These are phyloP conservation scores for Luperina nickerlii DNA, from an alignment of 2,888 invertebrate genomes.

Conservation along the genomic window DNA sequence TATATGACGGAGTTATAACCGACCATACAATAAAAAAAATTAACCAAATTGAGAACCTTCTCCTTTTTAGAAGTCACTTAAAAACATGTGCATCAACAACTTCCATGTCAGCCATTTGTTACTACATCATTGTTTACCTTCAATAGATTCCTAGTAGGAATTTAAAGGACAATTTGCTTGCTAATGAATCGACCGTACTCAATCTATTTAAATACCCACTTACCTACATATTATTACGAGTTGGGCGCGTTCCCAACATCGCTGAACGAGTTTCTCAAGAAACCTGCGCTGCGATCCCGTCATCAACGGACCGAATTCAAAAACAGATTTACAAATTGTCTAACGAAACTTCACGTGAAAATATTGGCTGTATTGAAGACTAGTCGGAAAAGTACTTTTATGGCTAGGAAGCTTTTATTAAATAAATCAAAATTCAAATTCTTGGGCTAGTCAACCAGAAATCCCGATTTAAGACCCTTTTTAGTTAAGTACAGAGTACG, in stretches of 20 bases:
- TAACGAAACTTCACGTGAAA: neutral
- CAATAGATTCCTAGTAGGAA: slow-evolving; percentile 63
- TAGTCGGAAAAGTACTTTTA: neutral
- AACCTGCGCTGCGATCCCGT: slow-evolving; percentile 29
- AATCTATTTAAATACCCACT: slow-evolving; percentile 67
- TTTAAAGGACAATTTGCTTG: slow-evolving; percentile 74
- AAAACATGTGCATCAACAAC: slow-evolving; percentile 9
- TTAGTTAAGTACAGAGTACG: neutral
- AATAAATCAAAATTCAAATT: neutral
- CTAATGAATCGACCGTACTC: slow-evolving; percentile 74
- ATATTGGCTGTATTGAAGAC: neutral
- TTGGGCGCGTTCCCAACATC: slow-evolving; percentile 57
- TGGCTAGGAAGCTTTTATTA: neutral
- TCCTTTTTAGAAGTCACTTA: too few species aligned
- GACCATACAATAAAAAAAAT: too few species aligned
- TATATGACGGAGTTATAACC: too few species aligned
- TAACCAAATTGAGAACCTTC: too few species aligned
- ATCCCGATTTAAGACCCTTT: slow-evolving; percentile 6
- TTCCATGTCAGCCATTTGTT: slow-evolving; percentile 9
- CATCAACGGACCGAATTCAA: slow-evolving; percentile 33
- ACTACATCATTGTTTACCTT: slow-evolving; percentile 52
- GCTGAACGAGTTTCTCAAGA: slow-evolving; percentile 46
- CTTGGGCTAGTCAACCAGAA: neutral
- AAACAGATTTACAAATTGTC: slow-evolving; percentile 21
- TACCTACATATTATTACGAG: slow-evolving; percentile 67